Evolutionary conservation across 2,113 vertebrate species (phyloP), one percentile per base, ranked within the genome.

Genomic region (Carassius carassius): DNA sequence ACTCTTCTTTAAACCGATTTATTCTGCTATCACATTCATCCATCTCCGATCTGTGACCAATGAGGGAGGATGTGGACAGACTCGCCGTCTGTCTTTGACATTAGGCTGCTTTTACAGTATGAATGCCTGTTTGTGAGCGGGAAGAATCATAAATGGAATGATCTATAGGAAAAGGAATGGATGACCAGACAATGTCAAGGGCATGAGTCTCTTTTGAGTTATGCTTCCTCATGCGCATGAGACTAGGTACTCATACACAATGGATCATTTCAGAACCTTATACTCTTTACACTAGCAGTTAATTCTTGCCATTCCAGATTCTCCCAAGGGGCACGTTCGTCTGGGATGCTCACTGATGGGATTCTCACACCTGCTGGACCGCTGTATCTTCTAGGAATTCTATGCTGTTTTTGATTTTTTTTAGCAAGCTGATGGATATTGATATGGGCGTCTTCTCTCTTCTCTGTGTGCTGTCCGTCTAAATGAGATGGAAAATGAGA

Each of bases 121-220:
- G 69, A 86, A 88, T 65, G 87, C 67, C 81, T 86, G 81, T 86
- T 86, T 88, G 81, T 88, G 49, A 75, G 81, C 60, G 70, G 72
- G 72, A 82, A 47, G 75, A 72, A 82, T 87, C 84, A 85, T 87
- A 85, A 87, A 87, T 74, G 86, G 37, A 74, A 63, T 37, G 80
- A 65, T 75, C 37, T 84, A 29, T 78, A 17, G 84, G 41, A 65
- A 51, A 82, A 58, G 41, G 17, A 76, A 70, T 44, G 56, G 73
- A 85, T 73, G 86, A 83, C 78, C 67, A 83, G 86, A 85, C 74
- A 58, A 63, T 65, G 83, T 82, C 84, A 83, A 65, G 56, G 82
- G 75, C 74, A 80, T 60, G 81, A 37, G 75, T 41, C 76, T 75
- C 54, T 54, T 32, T 44, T 78, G 81, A 76, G 37, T 23, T 62